Evolutionary conservation across 2,888 invertebrate genomes (phyloP), one percentile per base, ranked within the genome.

Genomic region (Pterobdella sp.): DNA sequence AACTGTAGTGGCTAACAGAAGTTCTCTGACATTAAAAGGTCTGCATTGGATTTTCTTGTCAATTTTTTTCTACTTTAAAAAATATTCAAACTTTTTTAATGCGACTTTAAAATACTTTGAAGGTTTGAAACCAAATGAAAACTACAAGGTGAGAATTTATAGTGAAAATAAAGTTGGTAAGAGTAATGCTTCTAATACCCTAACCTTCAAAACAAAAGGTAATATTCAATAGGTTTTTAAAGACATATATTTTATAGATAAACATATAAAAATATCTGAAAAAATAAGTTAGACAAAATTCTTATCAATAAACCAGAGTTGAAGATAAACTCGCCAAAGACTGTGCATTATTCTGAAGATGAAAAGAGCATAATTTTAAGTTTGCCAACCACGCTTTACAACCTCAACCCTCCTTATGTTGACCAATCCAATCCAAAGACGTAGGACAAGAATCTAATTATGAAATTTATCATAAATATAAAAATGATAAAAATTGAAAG

Each of bases 131-230:
- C 49, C 69, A 2, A 29, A 34, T n/a, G 52, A 1, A 22, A 49
- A n/a, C 52, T 69, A 69, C 56, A 7, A 26, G 26, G 22, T 69
- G 37, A 69, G n/a, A 26, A 34, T 69, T 1, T 69, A 32, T 34
- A 52, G 31, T 18, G 52, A 69, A 29, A 69, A 69, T 32, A 69
- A 32, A 52, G 42, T 69, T n/a, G 69, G 69, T 1, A 69, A 34
- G 52, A 69, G 69, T 34, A 52, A 69, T 26, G 34, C 34, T n/a
- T 69, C 69, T n/a, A 69, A 69, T 4, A 29, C 42, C 29, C 29
- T 69, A 34, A 31, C 32, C 31, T 29, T 65, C 31, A 65, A 3
- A 1, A n/a, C 52, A 22, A 36, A 2, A 52, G 69, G 69, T 69
- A 1, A 31, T 1, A 7, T 14, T 63, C n/a, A 7, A 29, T 63